Base-by-base conservation (phyloP, 2,797 vertebrate genomes). In the Steatocranus sp. region DNA sequence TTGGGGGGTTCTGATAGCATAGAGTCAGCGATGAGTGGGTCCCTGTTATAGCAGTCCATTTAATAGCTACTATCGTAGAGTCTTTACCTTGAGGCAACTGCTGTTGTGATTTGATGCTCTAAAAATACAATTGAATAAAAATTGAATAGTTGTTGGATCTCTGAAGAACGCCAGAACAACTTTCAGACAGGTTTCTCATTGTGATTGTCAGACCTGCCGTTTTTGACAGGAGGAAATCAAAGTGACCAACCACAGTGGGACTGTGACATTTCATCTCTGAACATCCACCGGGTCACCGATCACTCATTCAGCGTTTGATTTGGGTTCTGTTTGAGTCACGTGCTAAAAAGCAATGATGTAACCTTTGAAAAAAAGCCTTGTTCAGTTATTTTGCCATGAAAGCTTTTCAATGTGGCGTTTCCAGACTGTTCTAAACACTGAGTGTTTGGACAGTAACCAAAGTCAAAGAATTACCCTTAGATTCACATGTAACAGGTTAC, bases 121-220 rank as follows among this genome's bases (percentile, higher is more conserved):
- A 8, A 34, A 2, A 34, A 36, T 36, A 5, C n/a, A 61, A 61
- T 3, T 61, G 10, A 34, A 58, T 34, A 34, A 0, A 58, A 58
- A 32, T 32, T 18, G 56, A 61, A n/a, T 7, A 20, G 32, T 63
- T 63, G 58, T 70, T 46, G 15, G 54, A 58, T 58, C 27, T 11
- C 61, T 66, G 61, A 41, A 15, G 36, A 25, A 68, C 3, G 12
- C 0, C 63, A 25, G 63, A 68, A 17, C 20, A 68, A 17, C 20
- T 30, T 30, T 73, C 25, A 73, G 6, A 17, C 23, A 2, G 3
- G 0, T 30, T 73, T 73, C 25, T n/a, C 2, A 4, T 46, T n/a
- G 15, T 11, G 25, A 46, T 70, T 11, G 9, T 0, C 43, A 27
- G 36, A 3, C 9, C 15, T 25, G 14, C 0, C 1, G 1, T 27